Percentiles rank a stretch among this genome's conserved stretches.
phyloP scores from a whole-genome alignment of 2,888 invertebrate species.

The Dexiosoma caninum region DNA sequence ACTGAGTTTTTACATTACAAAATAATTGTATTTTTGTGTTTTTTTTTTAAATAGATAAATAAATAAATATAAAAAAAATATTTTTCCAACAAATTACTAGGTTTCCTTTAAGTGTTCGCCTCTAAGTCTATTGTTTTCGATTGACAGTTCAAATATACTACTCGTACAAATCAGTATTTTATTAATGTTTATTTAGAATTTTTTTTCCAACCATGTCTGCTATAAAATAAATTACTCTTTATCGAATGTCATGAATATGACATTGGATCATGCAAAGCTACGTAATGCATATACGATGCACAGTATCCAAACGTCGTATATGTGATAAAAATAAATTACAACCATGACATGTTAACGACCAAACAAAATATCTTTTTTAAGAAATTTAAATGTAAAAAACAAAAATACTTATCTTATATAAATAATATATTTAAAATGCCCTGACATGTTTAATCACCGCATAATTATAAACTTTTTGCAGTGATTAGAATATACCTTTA shows the following conservation, averaged over 20 bases:
- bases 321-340: slow-evolving; percentile 53
- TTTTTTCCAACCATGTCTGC: background rate
- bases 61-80: background rate
- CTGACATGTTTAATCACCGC: slow-evolving; percentile 55
- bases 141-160: background rate
- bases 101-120: background rate
- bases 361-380: background rate
- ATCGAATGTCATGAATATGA: slow-evolving; percentile 44
- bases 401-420: background rate
- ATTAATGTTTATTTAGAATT: slow-evolving; percentile 20
- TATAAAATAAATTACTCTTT: slow-evolving; percentile 29
- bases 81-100: background rate
- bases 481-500: slow-evolving; percentile 3
- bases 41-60: too few relatives aligned
- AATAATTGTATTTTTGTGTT: too few relatives aligned
- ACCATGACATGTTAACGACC: slow-evolving; percentile 44
- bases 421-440: slow-evolving; percentile 29
- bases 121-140: background rate
- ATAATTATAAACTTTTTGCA: slow-evolving; percentile 49
- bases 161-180: background rate
- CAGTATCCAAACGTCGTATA: slow-evolving; percentile 24
- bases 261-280: slow-evolving; percentile 52
- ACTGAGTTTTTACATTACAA: too few relatives aligned
- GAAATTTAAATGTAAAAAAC: background rate
- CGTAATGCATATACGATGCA: slow-evolving; percentile 37